A percentile compares a stretch with the other conserved stretches of the same genome.
phyloP scores from a whole-genome alignment of 2,888 invertebrate species.

The Polydrusus tereticollis region DNA sequence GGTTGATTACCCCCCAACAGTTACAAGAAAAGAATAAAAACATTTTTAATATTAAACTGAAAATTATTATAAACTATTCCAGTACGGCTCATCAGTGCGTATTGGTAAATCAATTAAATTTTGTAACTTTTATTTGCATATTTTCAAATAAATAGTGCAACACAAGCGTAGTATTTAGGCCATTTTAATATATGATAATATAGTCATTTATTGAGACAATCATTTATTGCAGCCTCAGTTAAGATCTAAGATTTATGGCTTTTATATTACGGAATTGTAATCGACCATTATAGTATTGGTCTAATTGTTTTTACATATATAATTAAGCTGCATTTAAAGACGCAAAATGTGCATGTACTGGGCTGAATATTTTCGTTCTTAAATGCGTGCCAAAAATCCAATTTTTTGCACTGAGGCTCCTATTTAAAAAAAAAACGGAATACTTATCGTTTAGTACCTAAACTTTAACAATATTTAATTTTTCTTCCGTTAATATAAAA shows the following conservation, averaged over 20 bases:
- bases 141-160: constrained; percentile 36
- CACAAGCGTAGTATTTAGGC: constrained; percentile 41
- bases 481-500: no score
- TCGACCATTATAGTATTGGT: constrained; percentile 3
- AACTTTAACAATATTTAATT: no score
- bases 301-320: constrained; percentile 8
- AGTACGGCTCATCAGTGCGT: background rate
- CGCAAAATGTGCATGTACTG: background rate
- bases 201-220: constrained; percentile 23
- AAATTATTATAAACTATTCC: background rate
- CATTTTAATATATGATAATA: constrained; percentile 35
- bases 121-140: constrained; percentile 34
- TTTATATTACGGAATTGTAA: constrained; percentile 34
- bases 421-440: no score
- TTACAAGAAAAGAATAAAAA: no score
- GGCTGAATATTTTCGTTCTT: no score
- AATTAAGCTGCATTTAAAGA: background rate
- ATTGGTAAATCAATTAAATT: constrained; percentile 29
- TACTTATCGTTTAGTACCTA: no score
- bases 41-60: no score
- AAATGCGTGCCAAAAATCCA: no score
- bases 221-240: constrained; percentile 23
- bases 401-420: no score
- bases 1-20: no score
- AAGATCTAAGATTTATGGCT: constrained; percentile 37